Evolutionary conservation across 2,888 invertebrate species (phyloP).

Genomic region (Eilema sororculum): DNA sequence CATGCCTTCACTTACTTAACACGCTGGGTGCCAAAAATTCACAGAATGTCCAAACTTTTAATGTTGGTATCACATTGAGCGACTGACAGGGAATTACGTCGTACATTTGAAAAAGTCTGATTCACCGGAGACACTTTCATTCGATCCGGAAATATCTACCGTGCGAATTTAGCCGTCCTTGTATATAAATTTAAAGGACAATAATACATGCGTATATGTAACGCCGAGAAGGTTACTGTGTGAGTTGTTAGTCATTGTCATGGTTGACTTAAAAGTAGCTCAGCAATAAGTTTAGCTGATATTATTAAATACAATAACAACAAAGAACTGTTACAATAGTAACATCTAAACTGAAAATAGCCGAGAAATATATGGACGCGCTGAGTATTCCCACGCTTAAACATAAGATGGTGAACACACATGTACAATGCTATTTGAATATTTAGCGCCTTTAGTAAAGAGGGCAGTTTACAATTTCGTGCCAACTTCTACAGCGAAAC

Average conservation of each 20-base stretch:
- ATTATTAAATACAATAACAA: constrained; percentile 49
- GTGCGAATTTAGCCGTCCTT: constrained; percentile 83
- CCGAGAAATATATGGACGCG: constrained; percentile 5
- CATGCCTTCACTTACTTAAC: constrained; percentile 57
- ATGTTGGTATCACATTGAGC: constrained; percentile 69
- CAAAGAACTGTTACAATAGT: constrained; percentile 6
- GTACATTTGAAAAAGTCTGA: constrained; percentile 77
- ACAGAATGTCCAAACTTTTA: constrained; percentile 72
- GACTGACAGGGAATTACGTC: constrained; percentile 78
- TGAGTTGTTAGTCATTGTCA: constrained; percentile 59
- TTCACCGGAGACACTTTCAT: constrained; percentile 81
- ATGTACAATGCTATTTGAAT: constrained; percentile 64
- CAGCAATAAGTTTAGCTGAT: constrained; percentile 31
- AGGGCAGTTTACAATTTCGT: constrained; percentile 86
- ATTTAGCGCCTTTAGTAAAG: constrained; percentile 79
- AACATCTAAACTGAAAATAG: constrained; percentile 18
- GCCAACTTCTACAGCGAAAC: constrained; percentile 81
- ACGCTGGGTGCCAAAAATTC: constrained; percentile 68
- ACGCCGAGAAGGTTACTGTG: constrained; percentile 62
- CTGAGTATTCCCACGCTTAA: constrained; percentile 47
- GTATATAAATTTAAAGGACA: constrained; percentile 79
- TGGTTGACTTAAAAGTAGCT: constrained; percentile 44
- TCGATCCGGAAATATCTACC: constrained; percentile 81
- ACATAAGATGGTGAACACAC: constrained; percentile 46
- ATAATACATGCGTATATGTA: constrained; percentile 67